Percentiles rank a stretch among this genome's conserved stretches.
Evolutionary conservation across 2,888 invertebrate species (phyloP).

Genomic region (Disparrhopalites patrizii): DNA sequence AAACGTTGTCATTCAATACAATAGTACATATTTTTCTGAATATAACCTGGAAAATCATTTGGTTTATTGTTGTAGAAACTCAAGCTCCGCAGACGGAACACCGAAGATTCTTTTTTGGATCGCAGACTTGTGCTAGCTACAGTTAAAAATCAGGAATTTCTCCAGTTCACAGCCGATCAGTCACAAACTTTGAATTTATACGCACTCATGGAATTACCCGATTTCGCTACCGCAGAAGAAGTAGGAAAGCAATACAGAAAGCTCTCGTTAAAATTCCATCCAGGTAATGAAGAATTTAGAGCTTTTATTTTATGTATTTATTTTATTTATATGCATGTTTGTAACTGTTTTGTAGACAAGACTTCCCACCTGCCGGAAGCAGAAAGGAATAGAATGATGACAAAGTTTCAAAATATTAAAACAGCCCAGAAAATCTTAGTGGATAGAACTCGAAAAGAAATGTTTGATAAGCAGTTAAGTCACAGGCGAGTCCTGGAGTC

Average conservation of each 20-base stretch:
- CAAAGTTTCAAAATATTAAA: neutral
- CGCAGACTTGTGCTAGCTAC: too few species aligned
- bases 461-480: neutral
- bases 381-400: neutral
- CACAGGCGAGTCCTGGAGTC: neutral
- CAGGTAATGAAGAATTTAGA: too few species aligned
- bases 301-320: neutral
- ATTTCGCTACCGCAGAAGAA: neutral
- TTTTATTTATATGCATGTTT: neutral
- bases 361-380: neutral
- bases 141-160: too few species aligned
- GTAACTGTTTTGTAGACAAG: neutral
- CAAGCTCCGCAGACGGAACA: too few species aligned
- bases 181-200: neutral
- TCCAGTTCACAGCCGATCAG: too few species aligned
- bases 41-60: too few species aligned
- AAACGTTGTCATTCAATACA: too few species aligned
- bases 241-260: neutral
- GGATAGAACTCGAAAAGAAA: neutral
- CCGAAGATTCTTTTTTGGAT: too few species aligned
- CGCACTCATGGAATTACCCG: neutral
- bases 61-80: too few species aligned
- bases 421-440: neutral
- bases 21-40: too few species aligned
- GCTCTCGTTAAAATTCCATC: neutral